Base-by-base conservation (phyloP, 1,140 invertebrate genomes). In the Heterodera schachtii region DNA sequence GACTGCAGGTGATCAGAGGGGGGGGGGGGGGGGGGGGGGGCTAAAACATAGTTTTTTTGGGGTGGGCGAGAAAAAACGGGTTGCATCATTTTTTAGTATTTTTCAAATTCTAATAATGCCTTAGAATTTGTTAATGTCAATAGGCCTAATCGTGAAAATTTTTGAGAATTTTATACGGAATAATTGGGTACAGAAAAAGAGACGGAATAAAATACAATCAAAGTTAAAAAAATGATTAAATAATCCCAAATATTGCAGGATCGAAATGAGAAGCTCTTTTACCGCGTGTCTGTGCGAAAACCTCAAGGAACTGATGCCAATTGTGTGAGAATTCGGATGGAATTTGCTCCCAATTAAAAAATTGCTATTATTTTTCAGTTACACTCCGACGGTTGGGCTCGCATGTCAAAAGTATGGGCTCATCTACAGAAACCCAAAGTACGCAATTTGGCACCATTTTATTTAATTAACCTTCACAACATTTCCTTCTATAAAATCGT, bases 361-460 rank as follows among this genome's bases (percentile, higher is more conserved):
- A 66, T 82, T 69, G 31, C 31, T 80, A 19, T 41, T 47, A 6
- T 31, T 41, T 81, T 81, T 64, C 49, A 66, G 79, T 79, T 81
- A 80, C 41, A 85, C 60, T 0, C 97, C 97, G 0, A 97, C 96
- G 7, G 97, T 99, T 13, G 97, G 97, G 0, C 91, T 95, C 84
- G 97, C 97, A 0, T 99, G 97, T 90, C 96, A 98, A 91, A 95
- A 96, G 87, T 99, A 97, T 89, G 96, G 96, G 49, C 93, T 96
- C 46, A 95, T 98, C 88, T 98, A 96, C 89, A 93, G 95, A 75
- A 92, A 96, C 90, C 96, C 97, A 0, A 93, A 95, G 92, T 93
- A 85, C 80, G 75, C 7, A 66, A 66, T 64, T 60, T 16, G 6
- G 60, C 44, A n/a, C n/a, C n/a, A 9, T 47, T 47, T 19, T n/a